Conservation (phyloP, 2,797 vertebrate species). For the Petrocephalus schoutedeni region DNA sequence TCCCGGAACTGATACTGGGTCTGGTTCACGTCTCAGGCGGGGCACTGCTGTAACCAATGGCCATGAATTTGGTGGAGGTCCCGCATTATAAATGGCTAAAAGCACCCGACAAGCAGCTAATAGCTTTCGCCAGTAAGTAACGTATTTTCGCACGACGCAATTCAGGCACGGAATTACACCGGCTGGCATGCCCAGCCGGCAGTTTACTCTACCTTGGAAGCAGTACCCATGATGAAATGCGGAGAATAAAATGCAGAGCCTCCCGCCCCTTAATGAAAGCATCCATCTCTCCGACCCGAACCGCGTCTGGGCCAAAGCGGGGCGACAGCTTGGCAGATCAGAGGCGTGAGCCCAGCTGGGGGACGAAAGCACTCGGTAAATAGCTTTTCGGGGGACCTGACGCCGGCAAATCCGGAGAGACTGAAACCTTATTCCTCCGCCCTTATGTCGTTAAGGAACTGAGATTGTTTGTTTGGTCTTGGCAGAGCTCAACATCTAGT, state of each 20-base stretch:
- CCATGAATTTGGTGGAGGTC: not conserved
- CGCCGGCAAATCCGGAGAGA: not conserved
- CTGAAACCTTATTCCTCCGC: not conserved
- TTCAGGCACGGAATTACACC: not conserved
- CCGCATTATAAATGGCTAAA: not conserved
- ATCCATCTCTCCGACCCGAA: not conserved
- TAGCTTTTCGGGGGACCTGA: not conserved
- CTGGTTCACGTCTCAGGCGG: not conserved
- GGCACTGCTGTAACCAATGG: not conserved
- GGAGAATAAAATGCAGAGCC: not conserved
- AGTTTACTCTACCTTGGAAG: not conserved
- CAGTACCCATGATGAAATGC: not conserved
- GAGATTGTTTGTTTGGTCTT: not conserved
- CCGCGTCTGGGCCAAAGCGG: not conserved
- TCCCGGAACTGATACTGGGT: not conserved
- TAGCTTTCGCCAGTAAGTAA: not conserved
- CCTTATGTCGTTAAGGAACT: not conserved
- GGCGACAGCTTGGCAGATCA: not conserved
- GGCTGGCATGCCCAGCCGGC: not conserved
- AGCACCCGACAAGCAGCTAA: not conserved
- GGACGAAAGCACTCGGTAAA: not conserved
- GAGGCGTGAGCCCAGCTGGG: not conserved
- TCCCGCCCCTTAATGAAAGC: not conserved
- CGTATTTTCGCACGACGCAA: not conserved
- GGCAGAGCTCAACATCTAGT: not conserved